Evolutionary conservation across 2,113 vertebrate species (phyloP).

Genomic region (Takifugu bimaculatus): DNA sequence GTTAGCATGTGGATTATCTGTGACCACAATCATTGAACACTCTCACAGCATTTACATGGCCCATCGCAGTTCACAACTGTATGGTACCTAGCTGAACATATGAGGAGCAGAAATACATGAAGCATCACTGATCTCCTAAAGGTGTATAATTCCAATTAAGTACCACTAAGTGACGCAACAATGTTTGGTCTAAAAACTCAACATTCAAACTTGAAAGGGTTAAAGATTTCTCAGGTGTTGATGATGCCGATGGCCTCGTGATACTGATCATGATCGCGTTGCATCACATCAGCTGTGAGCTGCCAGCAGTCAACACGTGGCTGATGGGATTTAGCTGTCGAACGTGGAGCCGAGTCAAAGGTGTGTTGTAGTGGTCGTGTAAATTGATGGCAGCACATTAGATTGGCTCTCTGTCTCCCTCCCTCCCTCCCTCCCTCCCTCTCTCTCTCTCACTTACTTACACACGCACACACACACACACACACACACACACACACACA

Average conservation of each 20-base stretch:
- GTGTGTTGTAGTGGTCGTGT: constrained; percentile 35
- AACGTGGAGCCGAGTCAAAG: constrained; percentile 54
- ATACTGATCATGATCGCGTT: neutral
- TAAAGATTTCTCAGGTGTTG: neutral
- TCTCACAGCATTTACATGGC: no score
- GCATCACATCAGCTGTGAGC: neutral
- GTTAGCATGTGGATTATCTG: no score
- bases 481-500: constrained; percentile 2
- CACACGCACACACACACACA: constrained; percentile 20
- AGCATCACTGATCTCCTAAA: no score
- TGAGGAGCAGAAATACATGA: no score
- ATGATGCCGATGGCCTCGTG: constrained; percentile 2
- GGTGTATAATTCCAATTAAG: no score
- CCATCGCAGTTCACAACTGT: no score
- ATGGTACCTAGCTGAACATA: no score
- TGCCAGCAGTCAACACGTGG: constrained; percentile 25
- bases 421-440: no score
- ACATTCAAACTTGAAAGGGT: no score
- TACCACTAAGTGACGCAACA: no score
- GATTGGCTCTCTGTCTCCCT: constrained; percentile 3
- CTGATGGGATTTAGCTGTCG: constrained; percentile 53
- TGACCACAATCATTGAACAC: no score
- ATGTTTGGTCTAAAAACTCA: no score
- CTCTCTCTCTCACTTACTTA: neutral
- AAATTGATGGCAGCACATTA: constrained; percentile 35